Evolutionary conservation across 2,888 invertebrate genomes (phyloP).

Genomic region (Chaitophorus viminalis): DNA sequence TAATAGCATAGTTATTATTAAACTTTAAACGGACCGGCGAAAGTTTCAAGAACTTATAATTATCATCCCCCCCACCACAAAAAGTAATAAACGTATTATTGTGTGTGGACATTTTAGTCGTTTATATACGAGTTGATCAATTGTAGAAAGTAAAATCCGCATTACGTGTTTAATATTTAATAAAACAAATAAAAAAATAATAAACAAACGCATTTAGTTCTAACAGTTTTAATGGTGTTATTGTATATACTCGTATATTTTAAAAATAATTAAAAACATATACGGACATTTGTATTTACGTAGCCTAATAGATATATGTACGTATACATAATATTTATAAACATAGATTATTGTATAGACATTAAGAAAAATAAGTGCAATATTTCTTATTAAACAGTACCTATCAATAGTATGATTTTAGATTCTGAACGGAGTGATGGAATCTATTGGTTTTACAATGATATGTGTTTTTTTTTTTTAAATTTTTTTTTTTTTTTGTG

Average conservation of each 20-base stretch:
- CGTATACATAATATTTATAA: not conserved
- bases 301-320: not conserved
- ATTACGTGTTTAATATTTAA: not conserved
- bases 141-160: not conserved
- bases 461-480: too few species aligned
- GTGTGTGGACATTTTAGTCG: not conserved
- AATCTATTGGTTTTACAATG: too few species aligned
- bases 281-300: not conserved
- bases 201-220: not conserved
- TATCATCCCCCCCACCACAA: too few species aligned
- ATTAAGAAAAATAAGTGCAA: constrained; percentile 56
- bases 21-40: not conserved
- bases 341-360: not conserved
- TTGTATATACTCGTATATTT: not conserved
- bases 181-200: not conserved
- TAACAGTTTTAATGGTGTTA: not conserved
- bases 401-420: too few species aligned
- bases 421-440: too few species aligned
- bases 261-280: not conserved
- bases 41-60: constrained; percentile 7
- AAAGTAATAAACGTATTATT: too few species aligned
- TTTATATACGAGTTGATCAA: not conserved
- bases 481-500: too few species aligned
- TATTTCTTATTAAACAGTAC: constrained; percentile 39
- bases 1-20: not conserved